A percentile compares a stretch with the other conserved stretches of the same genome.
phyloP scores from a whole-genome alignment of 1,140 invertebrate genomes.

The Bombus terrestris region DNA sequence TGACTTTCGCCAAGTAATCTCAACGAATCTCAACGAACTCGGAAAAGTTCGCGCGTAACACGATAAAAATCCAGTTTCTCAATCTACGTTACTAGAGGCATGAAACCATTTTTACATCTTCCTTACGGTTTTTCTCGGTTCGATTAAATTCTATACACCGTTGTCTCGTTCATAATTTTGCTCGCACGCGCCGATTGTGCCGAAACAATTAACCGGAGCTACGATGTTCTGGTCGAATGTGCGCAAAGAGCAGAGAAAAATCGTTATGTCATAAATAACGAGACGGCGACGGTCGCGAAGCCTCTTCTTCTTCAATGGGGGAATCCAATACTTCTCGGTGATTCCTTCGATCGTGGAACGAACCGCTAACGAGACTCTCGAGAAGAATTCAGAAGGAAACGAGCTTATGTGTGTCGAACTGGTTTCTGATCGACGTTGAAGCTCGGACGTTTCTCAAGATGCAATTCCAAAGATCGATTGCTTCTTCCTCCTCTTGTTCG shows the following conservation, averaged over 20 bases:
- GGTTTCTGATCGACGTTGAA: neutral
- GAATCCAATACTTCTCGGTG: constrained; percentile 26
- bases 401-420: constrained; percentile 36
- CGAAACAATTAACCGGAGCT: neutral
- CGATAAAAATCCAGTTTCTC: neutral
- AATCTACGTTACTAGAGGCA: no score
- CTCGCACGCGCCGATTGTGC: neutral
- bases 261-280: constrained; percentile 42
- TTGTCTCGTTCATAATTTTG: neutral
- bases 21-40: neutral
- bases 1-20: constrained; percentile 22
- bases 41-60: neutral
- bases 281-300: neutral
- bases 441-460: neutral
- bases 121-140: neutral
- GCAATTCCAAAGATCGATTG: neutral
- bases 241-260: neutral
- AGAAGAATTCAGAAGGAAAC: constrained; percentile 41
- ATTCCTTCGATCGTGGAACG: constrained; percentile 26
- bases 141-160: neutral
- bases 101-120: neutral
- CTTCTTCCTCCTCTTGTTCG: neutral
- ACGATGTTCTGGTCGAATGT: no score
- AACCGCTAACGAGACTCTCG: constrained; percentile 51
- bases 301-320: constrained; percentile 3